Conservation (phyloP, 1,140 invertebrate genomes). For the Drosophila tani region DNA sequence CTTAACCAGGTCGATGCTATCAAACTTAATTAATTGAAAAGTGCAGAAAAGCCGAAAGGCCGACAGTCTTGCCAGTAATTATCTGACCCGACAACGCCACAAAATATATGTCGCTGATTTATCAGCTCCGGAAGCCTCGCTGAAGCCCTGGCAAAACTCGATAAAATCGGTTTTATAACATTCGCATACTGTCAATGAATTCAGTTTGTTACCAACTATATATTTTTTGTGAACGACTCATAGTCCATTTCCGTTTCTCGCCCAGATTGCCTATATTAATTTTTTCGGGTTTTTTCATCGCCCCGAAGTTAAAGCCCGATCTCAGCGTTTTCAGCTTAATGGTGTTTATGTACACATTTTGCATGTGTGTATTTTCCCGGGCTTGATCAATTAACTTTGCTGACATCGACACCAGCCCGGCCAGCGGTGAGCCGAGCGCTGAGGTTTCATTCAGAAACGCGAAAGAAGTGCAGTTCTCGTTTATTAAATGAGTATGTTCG, state of each 20-base stretch:
- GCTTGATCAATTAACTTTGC: constrained; percentile 70
- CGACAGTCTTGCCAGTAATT: constrained; percentile 2
- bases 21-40: constrained; percentile 70
- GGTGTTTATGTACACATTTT: constrained; percentile 27
- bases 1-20: constrained; percentile 55
- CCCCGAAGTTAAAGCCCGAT: constrained; percentile 35
- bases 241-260: constrained; percentile 38
- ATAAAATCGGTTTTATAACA: constrained; percentile 26
- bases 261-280: constrained; percentile 28
- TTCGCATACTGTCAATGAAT: constrained; percentile 14
- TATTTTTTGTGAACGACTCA: not conserved
- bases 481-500: constrained; percentile 32
- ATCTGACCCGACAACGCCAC: not conserved
- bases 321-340: constrained; percentile 49
- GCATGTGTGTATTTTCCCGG: constrained; percentile 14
- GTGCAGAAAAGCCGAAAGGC: constrained; percentile 36
- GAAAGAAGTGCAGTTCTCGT: constrained; percentile 48
- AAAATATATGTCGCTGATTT: constrained; percentile 3
- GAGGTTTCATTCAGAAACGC: constrained; percentile 64
- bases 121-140: constrained; percentile 9
- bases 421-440: constrained; percentile 45
- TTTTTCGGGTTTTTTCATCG: constrained; percentile 22
- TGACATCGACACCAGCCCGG: constrained; percentile 43
- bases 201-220: constrained; percentile 15
- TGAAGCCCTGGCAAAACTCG: constrained; percentile 9